Conservation (phyloP, 2,797 vertebrate species). For the Astyanax mexicanus region DNA sequence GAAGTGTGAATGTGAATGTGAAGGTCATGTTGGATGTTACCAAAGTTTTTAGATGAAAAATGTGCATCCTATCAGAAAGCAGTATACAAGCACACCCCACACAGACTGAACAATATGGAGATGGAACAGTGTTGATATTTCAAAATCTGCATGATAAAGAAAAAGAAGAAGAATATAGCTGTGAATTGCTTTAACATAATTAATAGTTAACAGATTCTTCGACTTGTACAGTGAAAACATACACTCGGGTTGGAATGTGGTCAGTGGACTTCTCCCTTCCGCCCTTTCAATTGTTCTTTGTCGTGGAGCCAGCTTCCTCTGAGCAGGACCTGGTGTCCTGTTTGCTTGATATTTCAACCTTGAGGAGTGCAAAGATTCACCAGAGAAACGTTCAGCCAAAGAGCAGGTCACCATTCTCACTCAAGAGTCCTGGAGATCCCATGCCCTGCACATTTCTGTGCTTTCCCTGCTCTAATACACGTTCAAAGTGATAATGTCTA, state of each 20-base stretch:
- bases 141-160: too few relatives aligned
- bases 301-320: slow-evolving; percentile 70
- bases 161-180: neutral
- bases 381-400: neutral
- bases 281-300: slow-evolving; percentile 73
- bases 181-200: too few relatives aligned
- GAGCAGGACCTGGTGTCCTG: slow-evolving; percentile 65
- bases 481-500: too few relatives aligned
- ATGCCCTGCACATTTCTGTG: neutral
- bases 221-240: slow-evolving; percentile 34
- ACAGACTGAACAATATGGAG: too few relatives aligned
- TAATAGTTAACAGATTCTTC: slow-evolving; percentile 10
- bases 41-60: too few relatives aligned
- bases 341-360: slow-evolving; percentile 69
- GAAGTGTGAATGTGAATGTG: too few relatives aligned
- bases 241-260: slow-evolving; percentile 17
- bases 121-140: too few relatives aligned
- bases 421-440: neutral
- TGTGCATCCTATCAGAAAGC: too few relatives aligned
- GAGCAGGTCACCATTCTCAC: neutral
- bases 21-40: too few relatives aligned
- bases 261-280: slow-evolving; percentile 74
- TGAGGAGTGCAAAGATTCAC: neutral
- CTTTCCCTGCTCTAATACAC: neutral
- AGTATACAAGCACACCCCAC: too few relatives aligned